Conservation (phyloP, 2,797 vertebrate genomes). For the Bufotes viridis region DNA sequence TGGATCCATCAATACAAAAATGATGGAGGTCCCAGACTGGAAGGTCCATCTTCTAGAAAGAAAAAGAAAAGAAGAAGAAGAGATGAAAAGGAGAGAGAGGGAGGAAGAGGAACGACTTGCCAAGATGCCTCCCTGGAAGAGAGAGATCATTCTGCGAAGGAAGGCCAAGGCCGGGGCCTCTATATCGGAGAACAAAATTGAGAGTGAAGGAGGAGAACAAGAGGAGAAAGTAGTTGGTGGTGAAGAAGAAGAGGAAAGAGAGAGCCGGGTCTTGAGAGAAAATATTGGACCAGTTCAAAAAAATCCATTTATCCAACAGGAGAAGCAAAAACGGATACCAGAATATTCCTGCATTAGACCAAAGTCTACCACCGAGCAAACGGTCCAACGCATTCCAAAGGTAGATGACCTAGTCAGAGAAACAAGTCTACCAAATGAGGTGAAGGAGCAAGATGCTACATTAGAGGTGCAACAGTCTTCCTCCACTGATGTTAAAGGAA, state of each 20-base stretch:
- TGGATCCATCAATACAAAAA: constrained; percentile 11
- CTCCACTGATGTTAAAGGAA: constrained; percentile 73
- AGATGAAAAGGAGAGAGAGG: constrained; percentile 78
- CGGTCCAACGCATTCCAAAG: constrained; percentile 75
- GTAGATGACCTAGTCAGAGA: constrained; percentile 81
- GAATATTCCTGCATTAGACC: constrained; percentile 69
- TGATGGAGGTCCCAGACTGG: constrained; percentile 81
- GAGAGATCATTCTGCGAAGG: constrained; percentile 86
- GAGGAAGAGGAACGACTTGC: constrained; percentile 85
- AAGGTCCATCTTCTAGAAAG: constrained; percentile 88
- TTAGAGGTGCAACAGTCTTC: constrained; percentile 69
- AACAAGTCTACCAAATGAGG: not conserved
- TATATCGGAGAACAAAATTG: constrained; percentile 62
- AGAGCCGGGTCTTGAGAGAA: constrained; percentile 77
- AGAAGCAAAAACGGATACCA: constrained; percentile 66
- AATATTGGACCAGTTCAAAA: constrained; percentile 81
- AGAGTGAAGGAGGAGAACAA: constrained; percentile 38
- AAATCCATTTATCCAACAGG: constrained; percentile 84
- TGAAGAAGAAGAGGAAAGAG: constrained; percentile 36
- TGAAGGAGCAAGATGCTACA: constrained; percentile 44
- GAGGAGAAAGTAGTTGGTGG: constrained; percentile 28
- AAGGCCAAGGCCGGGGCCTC: constrained; percentile 79
- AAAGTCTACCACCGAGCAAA: constrained; percentile 47
- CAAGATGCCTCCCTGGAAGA: constrained; percentile 90
- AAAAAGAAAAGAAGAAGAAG: constrained; percentile 86